Conservation (phyloP, 2,113 vertebrate species). For the Genyomyrus donnyi region DNA sequence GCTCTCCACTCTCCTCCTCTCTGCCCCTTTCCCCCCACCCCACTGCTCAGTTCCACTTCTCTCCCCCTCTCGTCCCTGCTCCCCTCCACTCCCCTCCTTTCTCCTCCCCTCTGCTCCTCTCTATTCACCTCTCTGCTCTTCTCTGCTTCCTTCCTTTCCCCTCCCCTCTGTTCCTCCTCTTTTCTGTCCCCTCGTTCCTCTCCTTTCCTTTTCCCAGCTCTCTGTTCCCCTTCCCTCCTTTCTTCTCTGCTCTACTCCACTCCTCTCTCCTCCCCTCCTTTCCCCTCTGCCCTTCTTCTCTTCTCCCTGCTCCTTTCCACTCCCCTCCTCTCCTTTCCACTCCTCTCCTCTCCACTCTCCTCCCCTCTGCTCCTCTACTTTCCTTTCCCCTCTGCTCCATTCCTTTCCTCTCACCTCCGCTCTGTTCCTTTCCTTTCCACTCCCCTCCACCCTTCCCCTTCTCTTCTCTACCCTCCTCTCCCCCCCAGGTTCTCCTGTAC, state of each 20-base stretch:
- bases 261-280: background rate
- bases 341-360: too few species aligned
- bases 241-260: too few species aligned
- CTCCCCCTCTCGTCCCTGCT: background rate
- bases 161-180: background rate
- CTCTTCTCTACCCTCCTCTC: background rate
- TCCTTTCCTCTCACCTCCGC: background rate
- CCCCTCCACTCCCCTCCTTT: background rate
- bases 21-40: background rate
- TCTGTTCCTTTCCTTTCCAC: background rate
- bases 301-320: background rate
- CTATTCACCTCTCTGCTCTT: too few species aligned
- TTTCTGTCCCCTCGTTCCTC: background rate
- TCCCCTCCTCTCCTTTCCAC: too few species aligned
- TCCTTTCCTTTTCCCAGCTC: background rate
- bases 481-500: background rate
- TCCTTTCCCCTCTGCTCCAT: background rate
- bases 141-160: background rate
- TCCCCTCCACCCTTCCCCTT: background rate
- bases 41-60: background rate
- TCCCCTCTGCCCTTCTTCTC: too few species aligned
- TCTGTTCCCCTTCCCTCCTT: too few species aligned
- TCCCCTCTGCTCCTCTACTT: too few species aligned
- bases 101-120: background rate
- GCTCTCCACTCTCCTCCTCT: background rate